Base-by-base conservation (phyloP, 2,113 vertebrate species). In the Paramisgurnus dabryanus region DNA sequence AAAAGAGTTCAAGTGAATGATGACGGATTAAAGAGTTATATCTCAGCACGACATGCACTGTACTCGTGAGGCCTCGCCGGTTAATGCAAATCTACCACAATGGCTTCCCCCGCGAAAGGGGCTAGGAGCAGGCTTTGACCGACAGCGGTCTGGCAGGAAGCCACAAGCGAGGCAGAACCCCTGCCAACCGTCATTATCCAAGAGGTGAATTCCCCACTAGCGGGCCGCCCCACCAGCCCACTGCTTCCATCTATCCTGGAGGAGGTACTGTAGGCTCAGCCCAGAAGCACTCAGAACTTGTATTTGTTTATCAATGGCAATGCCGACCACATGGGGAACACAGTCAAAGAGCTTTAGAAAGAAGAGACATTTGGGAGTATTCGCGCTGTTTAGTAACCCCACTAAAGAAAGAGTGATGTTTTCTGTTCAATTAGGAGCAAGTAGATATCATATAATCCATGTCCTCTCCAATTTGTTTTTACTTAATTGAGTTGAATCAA, bases 171-270 rank as follows among this genome's bases (percentile, higher is more conserved):
- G 90, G 90, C 88, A 79, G 91, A 87, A 90, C 91, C 92, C 91
- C 89, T 91, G 88, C 92, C 90, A 94, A 90, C 93, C 91, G 90
- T 91, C 91, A 92, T 95, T 92, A 90, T 92, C 88, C 86, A 87
- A 83, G 87, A 93, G 90, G 86, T 92, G 91, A 90, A 91, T 92
- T 93, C 89, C 57, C 86, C 84, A 83, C 90, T 87, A 80, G 81
- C 81, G 67, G 89, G 89, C 90, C 84, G 80, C 83, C 81, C 73
- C 84, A 72, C 90, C 88, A 49, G 88, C 88, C 89, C 88, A 86
- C 89, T 84, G 87, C 83, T 58, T 40, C 11, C 84, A n/a, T 57
- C 87, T 82, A 84, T 81, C 83, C 66, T 80, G 87, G 91, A 84
- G 74, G 67, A 69, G 7, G 0, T 74, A 34, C 27, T 34, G 27